Evolutionary conservation across 1,140 invertebrate species (phyloP), one percentile per base, ranked within the genome.

Genomic region (Zaprionus nigranus): DNA sequence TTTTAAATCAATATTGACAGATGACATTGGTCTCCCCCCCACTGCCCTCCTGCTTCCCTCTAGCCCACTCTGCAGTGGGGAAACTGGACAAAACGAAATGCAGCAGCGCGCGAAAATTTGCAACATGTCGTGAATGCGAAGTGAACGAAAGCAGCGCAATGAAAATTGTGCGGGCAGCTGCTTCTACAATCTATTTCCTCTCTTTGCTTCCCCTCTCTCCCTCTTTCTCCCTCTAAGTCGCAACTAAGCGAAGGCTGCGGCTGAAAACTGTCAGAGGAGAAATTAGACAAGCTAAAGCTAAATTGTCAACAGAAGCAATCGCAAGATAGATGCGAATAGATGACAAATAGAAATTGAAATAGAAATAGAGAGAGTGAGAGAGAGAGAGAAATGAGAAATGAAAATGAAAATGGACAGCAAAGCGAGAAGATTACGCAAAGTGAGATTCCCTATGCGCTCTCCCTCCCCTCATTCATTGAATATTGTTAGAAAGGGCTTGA

Each of bases 1-100:
- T 88, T 88, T 90, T 81, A 84, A 88, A 88, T 88, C 78, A 90
- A 90, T 88, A 88, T 88, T 88, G 84, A 88, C 84, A 88, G 84
- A 78, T 81, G 84, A 87, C 84, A 87, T 74, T 79, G 78, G 38
- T 69, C 70, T 60, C 71, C 40, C 40, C n/a, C 38, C 38, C 36
- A n/a, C n/a, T 38, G 11, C 4, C 3, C 38, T 2, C 24, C 28
- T 11, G 5, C 24, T 9, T n/a, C 17, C 51, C 26, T 43, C 36
- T 36, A 15, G 54, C 11, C 22, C 26, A 36, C 43, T 60, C 49
- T 22, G 5, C 1, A 36, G 26, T 30, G 26, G 20, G 1, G 36
- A 24, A 43, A 28, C 63, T 49, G 34, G 40, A 34, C 46, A 53
- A 22, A 34, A 26, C n/a, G 12, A 72, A 72, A 38, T 71, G 60